phyloP scores from a whole-genome alignment of 2,888 invertebrate species.

The Trissolcus brochymenae region DNA sequence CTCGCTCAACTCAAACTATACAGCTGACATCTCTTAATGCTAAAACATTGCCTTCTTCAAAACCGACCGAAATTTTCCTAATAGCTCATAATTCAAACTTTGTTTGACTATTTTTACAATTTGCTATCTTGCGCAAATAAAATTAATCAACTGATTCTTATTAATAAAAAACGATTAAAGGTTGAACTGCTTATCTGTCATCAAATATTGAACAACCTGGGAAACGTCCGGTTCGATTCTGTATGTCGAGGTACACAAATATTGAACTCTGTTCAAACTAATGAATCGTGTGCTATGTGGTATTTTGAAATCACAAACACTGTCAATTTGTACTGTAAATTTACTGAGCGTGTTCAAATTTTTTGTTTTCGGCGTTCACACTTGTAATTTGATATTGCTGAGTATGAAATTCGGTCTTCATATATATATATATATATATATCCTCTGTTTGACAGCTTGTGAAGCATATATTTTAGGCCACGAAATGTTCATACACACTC shows the following conservation, averaged over 20 bases:
- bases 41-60: constrained; percentile 23
- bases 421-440: too few relatives aligned
- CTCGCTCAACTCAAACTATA: constrained; percentile 5
- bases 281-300: constrained; percentile 1
- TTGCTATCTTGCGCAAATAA: constrained; percentile 41
- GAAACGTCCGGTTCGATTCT: constrained; percentile 31
- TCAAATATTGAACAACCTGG: constrained; percentile 43
- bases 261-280: constrained; percentile 2
- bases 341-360: background rate
- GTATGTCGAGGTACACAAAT: constrained; percentile 15
- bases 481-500: background rate
- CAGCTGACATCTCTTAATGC: constrained; percentile 29
- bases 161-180: constrained; percentile 35
- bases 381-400: constrained; percentile 1
- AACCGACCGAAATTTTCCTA: constrained; percentile 24
- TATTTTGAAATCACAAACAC: background rate
- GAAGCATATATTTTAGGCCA: too few relatives aligned
- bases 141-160: constrained; percentile 26
- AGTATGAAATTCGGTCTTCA: too few relatives aligned
- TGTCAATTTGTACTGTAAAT: constrained; percentile 9
- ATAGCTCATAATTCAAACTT: constrained; percentile 43
- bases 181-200: constrained; percentile 36
- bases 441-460: too few relatives aligned
- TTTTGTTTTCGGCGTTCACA: background rate
- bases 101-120: constrained; percentile 30